Percentiles rank a stretch among this genome's conserved stretches.
phyloP scores from a whole-genome alignment of 2,797 vertebrate genomes.

The Hemitrygon akajei region DNA sequence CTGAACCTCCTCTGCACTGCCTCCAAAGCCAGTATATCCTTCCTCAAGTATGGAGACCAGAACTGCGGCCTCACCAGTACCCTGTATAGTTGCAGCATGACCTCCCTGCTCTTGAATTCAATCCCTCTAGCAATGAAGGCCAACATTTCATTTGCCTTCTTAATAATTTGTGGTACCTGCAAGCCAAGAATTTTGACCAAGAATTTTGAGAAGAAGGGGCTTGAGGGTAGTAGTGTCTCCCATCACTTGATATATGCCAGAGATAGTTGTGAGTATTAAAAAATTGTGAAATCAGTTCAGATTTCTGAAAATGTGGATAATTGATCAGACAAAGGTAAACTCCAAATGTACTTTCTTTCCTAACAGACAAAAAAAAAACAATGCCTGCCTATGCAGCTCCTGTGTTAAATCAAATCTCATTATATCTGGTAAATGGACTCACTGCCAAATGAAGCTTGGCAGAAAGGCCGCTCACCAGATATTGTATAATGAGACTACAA shows the following conservation, averaged over 20 bases:
- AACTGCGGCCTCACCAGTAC: too few species aligned
- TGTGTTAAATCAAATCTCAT: neutral
- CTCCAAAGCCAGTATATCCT: too few species aligned
- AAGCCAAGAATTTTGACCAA: neutral
- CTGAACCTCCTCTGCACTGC: too few species aligned
- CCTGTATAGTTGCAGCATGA: too few species aligned
- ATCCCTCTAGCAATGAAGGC: too few species aligned
- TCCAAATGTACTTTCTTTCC: neutral
- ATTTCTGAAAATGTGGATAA: neutral
- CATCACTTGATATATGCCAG: neutral
- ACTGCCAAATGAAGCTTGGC: conserved; percentile 24
- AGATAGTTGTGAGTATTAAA: neutral
- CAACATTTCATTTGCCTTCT: too few species aligned
- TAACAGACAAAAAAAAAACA: neutral
- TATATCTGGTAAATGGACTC: neutral
- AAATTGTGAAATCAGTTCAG: neutral
- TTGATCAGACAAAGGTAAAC: neutral
- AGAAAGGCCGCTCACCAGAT: neutral
- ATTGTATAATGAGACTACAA: neutral
- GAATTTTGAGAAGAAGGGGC: neutral
- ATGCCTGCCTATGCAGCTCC: neutral
- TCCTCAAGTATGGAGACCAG: too few species aligned
- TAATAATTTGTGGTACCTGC: too few species aligned
- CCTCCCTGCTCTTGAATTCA: too few species aligned
- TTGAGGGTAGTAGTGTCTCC: neutral